Evolutionary conservation across 2,797 vertebrate species (phyloP), one percentile per base, ranked within the genome.

Genomic region (Periophthalmus magnuspinnatus): DNA sequence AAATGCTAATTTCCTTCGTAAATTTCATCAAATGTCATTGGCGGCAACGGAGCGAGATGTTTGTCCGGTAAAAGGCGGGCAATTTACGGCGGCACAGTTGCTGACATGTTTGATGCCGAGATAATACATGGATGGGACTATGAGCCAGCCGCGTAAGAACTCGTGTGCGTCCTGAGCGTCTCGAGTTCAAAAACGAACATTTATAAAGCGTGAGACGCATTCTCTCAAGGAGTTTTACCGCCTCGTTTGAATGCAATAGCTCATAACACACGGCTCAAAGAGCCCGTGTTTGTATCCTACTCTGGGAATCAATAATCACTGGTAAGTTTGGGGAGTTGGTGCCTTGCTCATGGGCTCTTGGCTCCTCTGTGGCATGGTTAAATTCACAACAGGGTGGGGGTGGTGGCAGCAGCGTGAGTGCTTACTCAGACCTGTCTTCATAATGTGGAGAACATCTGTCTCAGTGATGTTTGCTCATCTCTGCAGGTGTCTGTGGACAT

Each of bases 401-500:
- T 63, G 77, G 76, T 77, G 69, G 34, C 65, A 70, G 48, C 76
- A 81, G 78, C 75, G 73, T 80, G 77, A 76, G 81, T 86, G 81
- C 55, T 78, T 16, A 52, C 64, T 69, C 70, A 73, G 75, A 36
- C 78, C 67, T 63, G 72, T 52, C 58, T 64, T 45, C 56, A 69
- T 64, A 33, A 71, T 76, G 67, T 80, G 48, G 71, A 14, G 22
- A 57, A 17, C 72, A 68, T 71, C 68, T 65, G 48, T 85, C 71
- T 81, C 77, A 77, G 64, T 76, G 24, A 28, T 74, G 24, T 80
- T 61, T 81, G 70, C 79, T 2, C 2, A 61, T 67, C 52, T 55
- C 78, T 69, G 79, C 84, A 92, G 90, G 85, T 90, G 81, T 34
- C 62, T 69, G 65, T 61, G 81, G 84, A 90, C 56, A 57, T 74